These are phyloP conservation scores for Pissodes strobi DNA, from an alignment of 1,140 invertebrate species.

Conservation along the genomic window DNA sequence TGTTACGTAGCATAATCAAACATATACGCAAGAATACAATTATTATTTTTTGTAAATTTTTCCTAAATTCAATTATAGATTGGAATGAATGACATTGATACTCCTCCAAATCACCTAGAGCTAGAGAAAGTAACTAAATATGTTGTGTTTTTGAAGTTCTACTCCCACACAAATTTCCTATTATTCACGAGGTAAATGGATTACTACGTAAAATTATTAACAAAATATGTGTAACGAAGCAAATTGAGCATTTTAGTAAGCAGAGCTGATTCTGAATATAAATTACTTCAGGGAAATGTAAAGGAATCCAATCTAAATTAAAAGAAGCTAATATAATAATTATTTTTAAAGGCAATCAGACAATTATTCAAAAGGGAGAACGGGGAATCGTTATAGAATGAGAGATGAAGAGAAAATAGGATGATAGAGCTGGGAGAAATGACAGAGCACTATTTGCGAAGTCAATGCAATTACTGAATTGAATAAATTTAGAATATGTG, in stretches of 20 bases:
- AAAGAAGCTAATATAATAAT: slow-evolving; percentile 36
- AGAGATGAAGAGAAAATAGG: slow-evolving; percentile 22
- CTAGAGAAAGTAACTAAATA: no score
- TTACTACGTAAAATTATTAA: no score
- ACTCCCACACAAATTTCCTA: no score
- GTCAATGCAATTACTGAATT: slow-evolving; percentile 47
- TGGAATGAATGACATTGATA: no score
- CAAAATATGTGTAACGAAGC: slow-evolving; percentile 13
- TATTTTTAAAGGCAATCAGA: slow-evolving; percentile 39
- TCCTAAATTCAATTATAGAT: no score
- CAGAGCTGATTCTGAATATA: slow-evolving; percentile 18
- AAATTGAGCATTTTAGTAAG: slow-evolving; percentile 10
- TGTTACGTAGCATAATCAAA: no score
- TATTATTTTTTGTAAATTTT: no score
- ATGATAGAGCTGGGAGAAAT: slow-evolving; percentile 35
- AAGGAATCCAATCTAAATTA: slow-evolving; percentile 31
- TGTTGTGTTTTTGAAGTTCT: no score
- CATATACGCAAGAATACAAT: no score
- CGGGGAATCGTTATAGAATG: slow-evolving; percentile 23
- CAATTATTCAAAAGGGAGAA: slow-evolving; percentile 27
- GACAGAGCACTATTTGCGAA: slow-evolving; percentile 38
- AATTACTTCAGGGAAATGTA: slow-evolving; percentile 19
- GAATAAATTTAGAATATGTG: slow-evolving; percentile 48
- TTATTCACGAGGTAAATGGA: no score
- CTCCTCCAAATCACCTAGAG: no score